Conservation (phyloP, 1,140 invertebrate species). For the Drosophila gunungcola region DNA sequence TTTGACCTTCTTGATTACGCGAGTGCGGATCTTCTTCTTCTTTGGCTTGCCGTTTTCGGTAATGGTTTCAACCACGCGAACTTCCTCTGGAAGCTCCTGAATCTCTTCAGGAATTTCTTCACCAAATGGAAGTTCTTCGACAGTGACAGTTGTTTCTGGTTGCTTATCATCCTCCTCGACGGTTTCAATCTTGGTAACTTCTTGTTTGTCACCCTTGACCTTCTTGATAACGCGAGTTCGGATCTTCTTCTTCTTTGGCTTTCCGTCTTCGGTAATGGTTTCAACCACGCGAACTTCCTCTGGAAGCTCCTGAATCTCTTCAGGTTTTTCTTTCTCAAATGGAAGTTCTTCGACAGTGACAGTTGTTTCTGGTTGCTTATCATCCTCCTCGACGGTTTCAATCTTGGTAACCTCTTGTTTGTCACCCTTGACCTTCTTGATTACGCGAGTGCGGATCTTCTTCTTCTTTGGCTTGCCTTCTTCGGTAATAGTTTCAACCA, state of each 20-base stretch:
- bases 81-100: conserved; percentile 1
- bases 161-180: conserved; percentile 6
- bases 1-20: conserved; percentile 2
- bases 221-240: conserved; percentile 1
- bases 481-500: neutral
- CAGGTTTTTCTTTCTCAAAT: neutral
- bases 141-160: neutral
- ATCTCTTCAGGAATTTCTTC: neutral
- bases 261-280: neutral
- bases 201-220: conserved; percentile 5
- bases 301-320: neutral
- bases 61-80: neutral
- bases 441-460: conserved; percentile 2
- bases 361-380: conserved; percentile 1
- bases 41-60: conserved; percentile 2
- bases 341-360: neutral
- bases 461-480: conserved; percentile 5
- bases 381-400: conserved; percentile 1
- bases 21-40: conserved; percentile 7
- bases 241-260: conserved; percentile 6
- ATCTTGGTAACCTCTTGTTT: conserved; percentile 6
- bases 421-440: conserved; percentile 7
- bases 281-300: conserved; percentile 3
- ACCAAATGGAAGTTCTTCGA: neutral
- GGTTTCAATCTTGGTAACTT: conserved; percentile 3